phyloP scores from a whole-genome alignment of 92 coral and sea anemone genomes.

The Parazoanthus atlanticus region DNA sequence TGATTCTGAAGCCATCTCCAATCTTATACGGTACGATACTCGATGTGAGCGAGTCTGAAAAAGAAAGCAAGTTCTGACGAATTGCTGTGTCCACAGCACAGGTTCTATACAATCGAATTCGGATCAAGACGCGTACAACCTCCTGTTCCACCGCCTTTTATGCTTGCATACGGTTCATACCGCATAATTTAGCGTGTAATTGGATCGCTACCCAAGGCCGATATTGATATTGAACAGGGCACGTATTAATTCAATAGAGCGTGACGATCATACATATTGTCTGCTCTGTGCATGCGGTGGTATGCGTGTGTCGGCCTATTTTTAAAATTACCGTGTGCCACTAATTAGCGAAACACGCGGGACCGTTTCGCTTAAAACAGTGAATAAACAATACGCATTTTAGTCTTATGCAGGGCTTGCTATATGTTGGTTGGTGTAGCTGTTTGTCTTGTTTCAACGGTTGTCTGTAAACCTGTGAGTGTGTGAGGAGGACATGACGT shows the following conservation, averaged over 20 bases:
- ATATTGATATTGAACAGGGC: not conserved
- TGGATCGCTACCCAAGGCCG: not conserved
- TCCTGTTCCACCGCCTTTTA: not conserved
- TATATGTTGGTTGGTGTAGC: no score
- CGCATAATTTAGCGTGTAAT: not conserved
- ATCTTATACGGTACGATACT: not conserved
- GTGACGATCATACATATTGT: not conserved
- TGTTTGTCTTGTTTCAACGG: no score
- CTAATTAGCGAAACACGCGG: not conserved
- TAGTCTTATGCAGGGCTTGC: no score
- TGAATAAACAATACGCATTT: not conserved
- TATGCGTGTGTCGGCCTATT: not conserved
- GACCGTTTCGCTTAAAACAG: not conserved
- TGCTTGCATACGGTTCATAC: not conserved
- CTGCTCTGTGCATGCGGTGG: not conserved
- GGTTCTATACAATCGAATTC: not conserved
- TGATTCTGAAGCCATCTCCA: slow-evolving; percentile 6
- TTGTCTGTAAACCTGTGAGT: no score
- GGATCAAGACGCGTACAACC: not conserved
- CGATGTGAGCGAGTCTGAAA: not conserved
- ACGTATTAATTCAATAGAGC: not conserved
- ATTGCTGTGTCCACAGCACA: no score
- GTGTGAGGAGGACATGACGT: no score
- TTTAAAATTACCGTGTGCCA: not conserved
- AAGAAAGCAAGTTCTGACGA: not conserved